Conservation (phyloP, 2,888 invertebrate genomes). For the Lutraria lutraria region DNA sequence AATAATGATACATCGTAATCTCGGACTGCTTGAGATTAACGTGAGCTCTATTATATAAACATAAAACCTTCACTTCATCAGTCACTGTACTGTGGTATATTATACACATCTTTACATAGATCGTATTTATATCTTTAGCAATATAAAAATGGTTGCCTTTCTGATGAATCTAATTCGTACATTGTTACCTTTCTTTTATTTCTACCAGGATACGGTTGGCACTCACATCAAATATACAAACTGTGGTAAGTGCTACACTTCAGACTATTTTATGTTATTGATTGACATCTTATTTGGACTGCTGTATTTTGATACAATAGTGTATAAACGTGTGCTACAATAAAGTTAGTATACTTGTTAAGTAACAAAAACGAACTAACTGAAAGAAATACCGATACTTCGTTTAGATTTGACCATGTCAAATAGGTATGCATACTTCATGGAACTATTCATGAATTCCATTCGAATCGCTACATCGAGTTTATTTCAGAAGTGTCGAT, state of each 20-base stretch:
- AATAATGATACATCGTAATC: not conserved
- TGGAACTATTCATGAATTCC: no score
- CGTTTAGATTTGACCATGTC: no score
- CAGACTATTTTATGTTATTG: not conserved
- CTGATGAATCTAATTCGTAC: constrained; percentile 24
- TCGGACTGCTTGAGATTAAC: not conserved
- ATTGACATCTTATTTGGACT: no score
- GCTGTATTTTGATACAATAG: no score
- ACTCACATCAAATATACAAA: constrained; percentile 33
- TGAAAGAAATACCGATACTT: no score
- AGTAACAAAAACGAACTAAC: no score
- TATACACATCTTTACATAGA: not conserved
- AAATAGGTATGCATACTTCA: no score
- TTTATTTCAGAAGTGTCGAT: no score
- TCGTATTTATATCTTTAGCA: not conserved
- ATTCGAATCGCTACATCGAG: no score
- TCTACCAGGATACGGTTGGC: constrained; percentile 19
- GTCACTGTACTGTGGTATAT: not conserved
- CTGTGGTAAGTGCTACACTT: constrained; percentile 41
- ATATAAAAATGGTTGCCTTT: not conserved
- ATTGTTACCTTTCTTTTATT: constrained; percentile 34
- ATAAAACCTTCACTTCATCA: not conserved
- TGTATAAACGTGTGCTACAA: no score
- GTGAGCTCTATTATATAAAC: not conserved
- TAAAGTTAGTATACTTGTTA: no score